phyloP scores from a whole-genome alignment of 2,113 vertebrate genomes.

The Eulacestoma nigropectus region DNA sequence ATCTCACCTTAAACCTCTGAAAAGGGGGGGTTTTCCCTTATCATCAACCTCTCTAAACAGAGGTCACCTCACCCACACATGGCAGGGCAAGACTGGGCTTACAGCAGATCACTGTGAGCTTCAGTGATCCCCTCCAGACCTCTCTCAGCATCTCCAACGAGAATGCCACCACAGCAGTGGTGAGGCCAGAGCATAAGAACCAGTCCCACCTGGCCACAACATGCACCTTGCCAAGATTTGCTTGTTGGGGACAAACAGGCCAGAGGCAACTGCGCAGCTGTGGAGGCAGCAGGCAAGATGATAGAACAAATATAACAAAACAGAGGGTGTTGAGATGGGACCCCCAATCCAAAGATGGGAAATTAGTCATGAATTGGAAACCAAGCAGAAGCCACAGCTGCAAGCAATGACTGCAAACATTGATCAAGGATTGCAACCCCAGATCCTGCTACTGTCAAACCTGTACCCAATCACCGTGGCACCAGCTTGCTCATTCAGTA shows the following conservation, averaged over 20 bases:
- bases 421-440: not conserved
- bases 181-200: not conserved
- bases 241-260: not conserved
- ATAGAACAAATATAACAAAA: not conserved
- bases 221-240: not conserved
- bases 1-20: not conserved
- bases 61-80: not conserved
- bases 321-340: accelerated
- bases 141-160: not conserved
- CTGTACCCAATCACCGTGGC: not conserved
- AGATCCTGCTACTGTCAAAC: not conserved
- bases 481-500: not conserved
- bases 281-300: not conserved
- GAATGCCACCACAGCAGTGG: not conserved
- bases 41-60: not conserved
- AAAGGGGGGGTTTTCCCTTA: not conserved
- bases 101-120: not conserved
- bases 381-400: not conserved
- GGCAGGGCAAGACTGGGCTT: not conserved
- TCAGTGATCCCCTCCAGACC: not conserved
- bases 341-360: not conserved
- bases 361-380: not conserved
- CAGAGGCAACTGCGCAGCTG: not conserved
- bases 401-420: not conserved
- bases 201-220: too few relatives aligned